phyloP scores from a whole-genome alignment of 2,113 vertebrate genomes.

The Ramphastos sulfuratus region DNA sequence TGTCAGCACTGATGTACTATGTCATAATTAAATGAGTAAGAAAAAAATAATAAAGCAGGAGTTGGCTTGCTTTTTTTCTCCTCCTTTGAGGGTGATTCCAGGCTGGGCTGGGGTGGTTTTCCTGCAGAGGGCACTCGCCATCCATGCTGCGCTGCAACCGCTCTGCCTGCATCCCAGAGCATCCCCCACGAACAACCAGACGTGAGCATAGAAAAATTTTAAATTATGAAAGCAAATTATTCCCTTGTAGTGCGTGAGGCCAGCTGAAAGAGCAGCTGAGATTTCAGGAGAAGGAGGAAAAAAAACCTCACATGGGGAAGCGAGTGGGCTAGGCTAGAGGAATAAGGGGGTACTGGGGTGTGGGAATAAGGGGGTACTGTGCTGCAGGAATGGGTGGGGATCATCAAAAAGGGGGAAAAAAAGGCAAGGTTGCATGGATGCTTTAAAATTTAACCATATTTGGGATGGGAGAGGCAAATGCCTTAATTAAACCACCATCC shows the following conservation, averaged over 20 bases:
- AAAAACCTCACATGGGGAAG: neutral
- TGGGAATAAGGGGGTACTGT: neutral
- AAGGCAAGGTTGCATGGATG: neutral
- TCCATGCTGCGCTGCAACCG: conserved; percentile 57
- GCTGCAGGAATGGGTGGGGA: neutral
- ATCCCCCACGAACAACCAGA: conserved; percentile 22
- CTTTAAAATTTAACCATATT: conserved; percentile 61
- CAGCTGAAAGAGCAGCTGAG: conserved; percentile 36
- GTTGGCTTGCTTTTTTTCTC: neutral
- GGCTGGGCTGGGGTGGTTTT: neutral
- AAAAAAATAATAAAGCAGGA: neutral
- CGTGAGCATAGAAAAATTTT: conserved; percentile 66
- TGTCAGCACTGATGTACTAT: neutral
- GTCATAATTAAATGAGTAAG: neutral
- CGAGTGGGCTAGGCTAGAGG: neutral
- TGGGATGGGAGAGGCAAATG: conserved; percentile 39
- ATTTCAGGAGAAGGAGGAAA: conserved; percentile 31
- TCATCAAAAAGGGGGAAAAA: conserved; percentile 8
- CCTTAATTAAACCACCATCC: conserved; percentile 32
- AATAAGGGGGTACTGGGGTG: neutral
- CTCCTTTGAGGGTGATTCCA: neutral
- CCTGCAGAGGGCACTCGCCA: conserved; percentile 81
- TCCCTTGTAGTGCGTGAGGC: conserved; percentile 52
- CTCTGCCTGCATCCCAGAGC: neutral
- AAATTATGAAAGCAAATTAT: conserved; percentile 74